A percentile compares a stretch with the other conserved stretches of the same genome.
Conservation (phyloP, 2,113 vertebrate genomes). For the Plestiodon gilberti region DNA sequence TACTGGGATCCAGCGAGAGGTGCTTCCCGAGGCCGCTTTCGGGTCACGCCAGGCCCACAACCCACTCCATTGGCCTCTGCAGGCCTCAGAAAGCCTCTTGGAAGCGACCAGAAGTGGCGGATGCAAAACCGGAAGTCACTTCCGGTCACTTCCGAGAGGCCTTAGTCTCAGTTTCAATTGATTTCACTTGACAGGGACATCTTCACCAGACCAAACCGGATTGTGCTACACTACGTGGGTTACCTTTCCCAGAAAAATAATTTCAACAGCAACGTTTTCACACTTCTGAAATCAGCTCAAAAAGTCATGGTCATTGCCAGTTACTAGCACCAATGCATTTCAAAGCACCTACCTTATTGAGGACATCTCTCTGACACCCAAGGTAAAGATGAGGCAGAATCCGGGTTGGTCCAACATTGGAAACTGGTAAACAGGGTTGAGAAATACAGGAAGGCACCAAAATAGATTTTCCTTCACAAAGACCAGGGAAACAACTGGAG, state of each 20-base stretch:
- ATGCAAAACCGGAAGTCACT: no score
- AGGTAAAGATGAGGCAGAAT: conserved; percentile 96
- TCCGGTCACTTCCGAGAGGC: no score
- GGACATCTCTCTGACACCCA: conserved; percentile 94
- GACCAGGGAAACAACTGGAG: conserved; percentile 88
- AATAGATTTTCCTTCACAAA: conserved; percentile 91
- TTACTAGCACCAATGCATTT: background rate
- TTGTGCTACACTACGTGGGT: no score
- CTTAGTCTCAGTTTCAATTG: background rate
- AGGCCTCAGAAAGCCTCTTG: no score
- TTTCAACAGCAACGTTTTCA: background rate
- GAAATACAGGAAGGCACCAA: conserved; percentile 90
- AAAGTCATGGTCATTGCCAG: background rate
- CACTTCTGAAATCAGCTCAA: background rate
- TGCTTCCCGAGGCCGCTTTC: no score
- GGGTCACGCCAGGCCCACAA: no score
- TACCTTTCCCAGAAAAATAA: background rate
- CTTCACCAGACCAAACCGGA: background rate
- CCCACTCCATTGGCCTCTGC: no score
- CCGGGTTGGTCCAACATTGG: conserved; percentile 88
- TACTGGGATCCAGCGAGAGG: no score
- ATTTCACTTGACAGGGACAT: background rate
- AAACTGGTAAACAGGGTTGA: conserved; percentile 88
- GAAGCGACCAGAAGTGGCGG: no score
- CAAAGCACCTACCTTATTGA: conserved; percentile 86